A percentile compares a stretch with the other conserved stretches of the same genome.
phyloP scores from a whole-genome alignment of 23 tunicate species.

The Styela plicata region DNA sequence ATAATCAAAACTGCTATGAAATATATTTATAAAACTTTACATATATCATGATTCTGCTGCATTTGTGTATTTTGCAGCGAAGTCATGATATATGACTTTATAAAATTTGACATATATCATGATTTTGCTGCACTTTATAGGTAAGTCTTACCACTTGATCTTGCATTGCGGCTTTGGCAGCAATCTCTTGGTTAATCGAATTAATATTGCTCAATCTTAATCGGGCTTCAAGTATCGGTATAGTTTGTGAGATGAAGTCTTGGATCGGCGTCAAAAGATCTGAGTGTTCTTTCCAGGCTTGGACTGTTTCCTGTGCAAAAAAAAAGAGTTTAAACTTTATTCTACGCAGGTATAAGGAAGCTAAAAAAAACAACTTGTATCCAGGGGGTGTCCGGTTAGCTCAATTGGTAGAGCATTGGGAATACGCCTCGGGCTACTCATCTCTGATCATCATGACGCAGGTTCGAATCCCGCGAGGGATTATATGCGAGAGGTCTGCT shows the following conservation, averaged over 20 bases:
- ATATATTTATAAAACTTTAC: too few species aligned
- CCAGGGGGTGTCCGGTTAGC: too few species aligned
- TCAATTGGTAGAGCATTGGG: too few species aligned
- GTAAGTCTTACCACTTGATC: slow-evolving; percentile 19
- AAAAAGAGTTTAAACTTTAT: not conserved
- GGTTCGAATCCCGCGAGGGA: too few species aligned
- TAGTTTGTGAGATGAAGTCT: slow-evolving; percentile 37
- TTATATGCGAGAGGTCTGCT: too few species aligned
- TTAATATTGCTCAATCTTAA: slow-evolving; percentile 74
- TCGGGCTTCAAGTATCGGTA: slow-evolving; percentile 30
- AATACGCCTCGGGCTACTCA: too few species aligned
- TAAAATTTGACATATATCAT: too few species aligned
- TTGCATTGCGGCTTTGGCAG: slow-evolving; percentile 19
- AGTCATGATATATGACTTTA: not conserved
- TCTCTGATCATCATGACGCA: too few species aligned
- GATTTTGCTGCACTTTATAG: not conserved
- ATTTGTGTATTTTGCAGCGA: not conserved
- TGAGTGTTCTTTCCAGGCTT: slow-evolving; percentile 55
- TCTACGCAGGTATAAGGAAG: not conserved
- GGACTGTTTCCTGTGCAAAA: slow-evolving; percentile 31
- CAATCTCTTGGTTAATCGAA: slow-evolving; percentile 69
- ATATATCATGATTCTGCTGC: too few species aligned
- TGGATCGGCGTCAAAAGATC: slow-evolving; percentile 9
- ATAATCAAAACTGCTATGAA: too few species aligned
- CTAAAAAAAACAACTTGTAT: too few species aligned